A percentile compares a stretch with the other conserved stretches of the same genome.
These are phyloP conservation scores for Rhingia campestris DNA, from an alignment of 2,888 invertebrate species.

Conservation along the genomic window DNA sequence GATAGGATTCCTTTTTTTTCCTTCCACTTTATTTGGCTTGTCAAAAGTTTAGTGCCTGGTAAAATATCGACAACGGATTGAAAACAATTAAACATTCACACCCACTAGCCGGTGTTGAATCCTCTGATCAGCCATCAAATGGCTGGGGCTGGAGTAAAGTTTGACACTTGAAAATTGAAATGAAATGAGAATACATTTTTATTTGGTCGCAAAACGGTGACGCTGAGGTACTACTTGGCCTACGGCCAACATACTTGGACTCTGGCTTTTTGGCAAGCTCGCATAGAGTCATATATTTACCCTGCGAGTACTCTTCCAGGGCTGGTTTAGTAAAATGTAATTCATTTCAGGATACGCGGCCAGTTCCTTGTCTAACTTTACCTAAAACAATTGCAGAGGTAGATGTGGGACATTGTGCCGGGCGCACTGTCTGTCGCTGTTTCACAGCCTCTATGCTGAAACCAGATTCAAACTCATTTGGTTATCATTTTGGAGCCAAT, in stretches of 20 bases:
- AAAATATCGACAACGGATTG: conserved; percentile 46
- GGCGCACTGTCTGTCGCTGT: conserved; percentile 1
- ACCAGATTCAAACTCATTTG: conserved; percentile 61
- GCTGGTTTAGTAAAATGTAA: conserved; percentile 41
- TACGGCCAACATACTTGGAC: conserved; percentile 54
- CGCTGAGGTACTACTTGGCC: conserved; percentile 51
- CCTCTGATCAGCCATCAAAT: conserved; percentile 48
- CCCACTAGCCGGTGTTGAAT: conserved; percentile 32
- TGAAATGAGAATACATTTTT: conserved; percentile 63
- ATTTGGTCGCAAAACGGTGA: not conserved
- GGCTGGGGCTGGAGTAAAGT: conserved; percentile 52
- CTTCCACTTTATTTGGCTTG: conserved; percentile 31
- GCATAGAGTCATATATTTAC: conserved; percentile 53
- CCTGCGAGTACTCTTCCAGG: conserved; percentile 7
- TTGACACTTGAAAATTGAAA: conserved; percentile 65
- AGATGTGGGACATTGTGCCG: conserved; percentile 54
- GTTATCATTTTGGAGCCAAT: conserved; percentile 61
- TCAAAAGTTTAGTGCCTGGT: conserved; percentile 38
- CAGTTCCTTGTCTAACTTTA: conserved; percentile 33
- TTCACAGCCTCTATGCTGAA: not conserved
- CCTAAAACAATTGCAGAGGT: conserved; percentile 65
- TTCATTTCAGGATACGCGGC: conserved; percentile 33
- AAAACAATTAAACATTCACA: conserved; percentile 60
- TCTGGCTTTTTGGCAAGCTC: conserved; percentile 60
- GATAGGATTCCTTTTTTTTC: conserved; percentile 33